Evolutionary conservation across 2,797 vertebrate species (phyloP).

Genomic region (Pogonophryne albipinna): DNA sequence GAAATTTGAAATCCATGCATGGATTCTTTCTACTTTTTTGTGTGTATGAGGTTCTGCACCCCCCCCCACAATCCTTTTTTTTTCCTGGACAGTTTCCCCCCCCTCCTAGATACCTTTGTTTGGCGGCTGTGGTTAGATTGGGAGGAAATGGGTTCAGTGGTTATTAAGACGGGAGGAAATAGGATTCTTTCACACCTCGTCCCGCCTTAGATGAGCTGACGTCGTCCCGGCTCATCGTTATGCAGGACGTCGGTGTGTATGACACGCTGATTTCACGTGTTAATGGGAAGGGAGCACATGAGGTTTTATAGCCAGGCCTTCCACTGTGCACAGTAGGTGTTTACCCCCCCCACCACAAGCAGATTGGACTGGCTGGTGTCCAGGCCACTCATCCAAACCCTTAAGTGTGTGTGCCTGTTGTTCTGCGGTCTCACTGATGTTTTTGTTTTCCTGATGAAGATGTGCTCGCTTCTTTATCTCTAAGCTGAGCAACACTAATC

Average conservation of each 20-base stretch:
- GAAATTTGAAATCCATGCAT: conserved; percentile 90
- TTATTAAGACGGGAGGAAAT: conserved; percentile 79
- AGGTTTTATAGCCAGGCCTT: conserved; percentile 43
- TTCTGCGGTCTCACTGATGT: background rate
- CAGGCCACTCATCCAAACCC: conserved; percentile 53
- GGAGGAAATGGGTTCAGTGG: conserved; percentile 83
- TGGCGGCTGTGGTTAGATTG: conserved; percentile 70
- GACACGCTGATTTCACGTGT: conserved; percentile 54
- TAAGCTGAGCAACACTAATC: conserved; percentile 26
- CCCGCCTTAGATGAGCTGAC: conserved; percentile 71
- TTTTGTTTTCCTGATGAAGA: conserved; percentile 2
- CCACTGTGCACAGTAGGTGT: conserved; percentile 38
- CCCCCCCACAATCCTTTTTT: too few relatives aligned
- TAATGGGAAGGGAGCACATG: conserved; percentile 51
- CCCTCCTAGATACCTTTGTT: conserved; percentile 73
- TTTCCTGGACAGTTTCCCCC: too few relatives aligned
- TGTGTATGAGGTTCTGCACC: conserved; percentile 52
- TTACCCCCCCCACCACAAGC: conserved; percentile 61
- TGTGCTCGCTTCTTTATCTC: conserved; percentile 28
- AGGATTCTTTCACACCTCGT: conserved; percentile 83
- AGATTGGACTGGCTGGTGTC: conserved; percentile 78
- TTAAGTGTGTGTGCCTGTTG: conserved; percentile 8
- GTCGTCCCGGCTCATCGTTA: conserved; percentile 60
- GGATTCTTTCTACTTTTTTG: conserved; percentile 74
- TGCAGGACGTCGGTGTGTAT: conserved; percentile 48